Evolutionary conservation across 2,888 invertebrate genomes (phyloP).

Genomic region (Stramonita haemastoma): DNA sequence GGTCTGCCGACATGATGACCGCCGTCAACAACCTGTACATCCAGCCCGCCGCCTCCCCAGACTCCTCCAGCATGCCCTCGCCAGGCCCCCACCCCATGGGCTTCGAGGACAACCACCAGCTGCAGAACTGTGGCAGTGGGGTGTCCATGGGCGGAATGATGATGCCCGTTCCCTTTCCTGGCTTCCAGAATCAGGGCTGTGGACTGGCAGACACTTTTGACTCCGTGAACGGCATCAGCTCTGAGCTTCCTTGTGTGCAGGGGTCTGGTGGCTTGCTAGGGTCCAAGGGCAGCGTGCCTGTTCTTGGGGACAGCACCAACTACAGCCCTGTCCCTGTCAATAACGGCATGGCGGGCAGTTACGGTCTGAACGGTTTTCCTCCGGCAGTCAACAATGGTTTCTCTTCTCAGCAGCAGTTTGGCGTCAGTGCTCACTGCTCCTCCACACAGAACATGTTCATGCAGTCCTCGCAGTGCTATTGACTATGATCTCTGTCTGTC

Average conservation of each 20-base stretch:
- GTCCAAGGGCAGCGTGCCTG: not conserved
- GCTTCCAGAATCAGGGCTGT: conserved; percentile 6
- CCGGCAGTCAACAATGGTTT: not conserved
- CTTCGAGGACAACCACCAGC: conserved; percentile 4
- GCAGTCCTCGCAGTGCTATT: conserved; percentile 29
- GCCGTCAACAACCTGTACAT: conserved; percentile 29
- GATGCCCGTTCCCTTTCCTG: conserved; percentile 3
- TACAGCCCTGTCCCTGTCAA: not conserved
- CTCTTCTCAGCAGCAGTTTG: not conserved
- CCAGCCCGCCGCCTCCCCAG: conserved; percentile 17
- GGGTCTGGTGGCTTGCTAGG: not conserved
- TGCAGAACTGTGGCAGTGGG: not conserved
- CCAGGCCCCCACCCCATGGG: not conserved
- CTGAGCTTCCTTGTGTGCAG: not conserved
- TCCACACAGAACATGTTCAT: conserved; percentile 23
- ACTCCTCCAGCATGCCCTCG: not conserved
- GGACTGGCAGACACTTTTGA: conserved; percentile 7
- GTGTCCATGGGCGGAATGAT: not conserved
- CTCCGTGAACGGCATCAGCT: not conserved
- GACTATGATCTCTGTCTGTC: not conserved
- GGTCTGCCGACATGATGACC: conserved; percentile 13
- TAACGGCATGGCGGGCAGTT: not conserved
- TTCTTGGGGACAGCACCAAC: not conserved
- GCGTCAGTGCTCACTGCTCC: not conserved
- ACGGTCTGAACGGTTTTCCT: not conserved